Conservation (phyloP, 2,113 vertebrate species). For the Zosterops pallidus region DNA sequence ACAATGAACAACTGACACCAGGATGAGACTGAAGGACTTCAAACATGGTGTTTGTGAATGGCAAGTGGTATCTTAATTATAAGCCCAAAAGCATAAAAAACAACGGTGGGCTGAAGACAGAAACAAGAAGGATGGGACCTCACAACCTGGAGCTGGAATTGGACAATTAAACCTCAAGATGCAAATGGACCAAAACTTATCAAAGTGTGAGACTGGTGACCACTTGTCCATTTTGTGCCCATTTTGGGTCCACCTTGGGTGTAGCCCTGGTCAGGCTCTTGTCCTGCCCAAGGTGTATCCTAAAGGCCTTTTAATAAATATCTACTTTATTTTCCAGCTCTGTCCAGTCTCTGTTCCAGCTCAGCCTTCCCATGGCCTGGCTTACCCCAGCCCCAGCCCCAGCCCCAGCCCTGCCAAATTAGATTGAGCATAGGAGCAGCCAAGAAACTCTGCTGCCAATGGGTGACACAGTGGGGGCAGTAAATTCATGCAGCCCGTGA, state of each 20-base stretch:
- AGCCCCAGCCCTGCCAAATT: background rate
- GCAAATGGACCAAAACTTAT: background rate
- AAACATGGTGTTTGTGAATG: background rate
- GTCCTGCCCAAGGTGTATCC: background rate
- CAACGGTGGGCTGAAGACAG: background rate
- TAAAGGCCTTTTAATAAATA: background rate
- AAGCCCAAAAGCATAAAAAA: background rate
- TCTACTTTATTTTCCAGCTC: background rate
- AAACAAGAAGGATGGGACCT: background rate
- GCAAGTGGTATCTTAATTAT: slow-evolving; percentile 33
- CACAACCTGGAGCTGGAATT: background rate
- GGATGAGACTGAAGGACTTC: background rate
- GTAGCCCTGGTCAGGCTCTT: background rate
- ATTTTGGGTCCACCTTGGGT: background rate
- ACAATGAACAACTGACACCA: background rate
- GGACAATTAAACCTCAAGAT: background rate
- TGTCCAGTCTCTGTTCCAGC: background rate
- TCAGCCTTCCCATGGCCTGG: background rate
- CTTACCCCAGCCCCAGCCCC: background rate
- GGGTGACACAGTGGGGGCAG: background rate
- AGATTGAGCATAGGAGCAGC: background rate
- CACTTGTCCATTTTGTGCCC: background rate
- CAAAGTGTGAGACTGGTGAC: background rate
- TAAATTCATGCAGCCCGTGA: background rate
- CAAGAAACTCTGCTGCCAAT: background rate